Evolutionary conservation across 2,888 invertebrate species (phyloP).

Genomic region (Seladonia tumulorum): DNA sequence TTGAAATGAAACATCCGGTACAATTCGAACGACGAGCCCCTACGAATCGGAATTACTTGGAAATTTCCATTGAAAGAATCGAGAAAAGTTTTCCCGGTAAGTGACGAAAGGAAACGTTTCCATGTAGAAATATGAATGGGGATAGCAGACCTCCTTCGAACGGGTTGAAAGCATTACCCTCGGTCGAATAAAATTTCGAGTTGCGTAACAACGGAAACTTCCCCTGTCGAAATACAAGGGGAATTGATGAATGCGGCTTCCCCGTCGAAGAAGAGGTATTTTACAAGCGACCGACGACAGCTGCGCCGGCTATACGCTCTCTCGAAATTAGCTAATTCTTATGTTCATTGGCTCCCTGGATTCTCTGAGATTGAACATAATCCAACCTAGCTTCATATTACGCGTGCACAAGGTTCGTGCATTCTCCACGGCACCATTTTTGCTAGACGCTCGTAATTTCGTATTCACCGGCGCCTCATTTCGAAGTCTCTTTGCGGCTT

Average conservation of each 20-base stretch:
- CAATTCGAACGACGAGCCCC: not conserved
- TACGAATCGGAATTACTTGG: not conserved
- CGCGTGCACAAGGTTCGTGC: not conserved
- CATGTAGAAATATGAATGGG: not conserved
- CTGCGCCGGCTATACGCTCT: constrained; percentile 30
- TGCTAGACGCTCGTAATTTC: not conserved
- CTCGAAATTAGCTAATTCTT: constrained; percentile 36
- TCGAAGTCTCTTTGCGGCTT: not conserved
- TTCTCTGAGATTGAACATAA: constrained; percentile 24
- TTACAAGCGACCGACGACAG: constrained; percentile 7
- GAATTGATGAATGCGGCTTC: constrained; percentile 27
- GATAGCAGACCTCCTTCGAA: not conserved
- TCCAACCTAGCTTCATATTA: constrained; percentile 11
- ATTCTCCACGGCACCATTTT: not conserved
- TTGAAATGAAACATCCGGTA: not conserved
- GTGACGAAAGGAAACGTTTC: not conserved
- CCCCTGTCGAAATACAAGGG: not conserved
- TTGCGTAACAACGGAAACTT: constrained; percentile 26
- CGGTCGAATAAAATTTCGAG: constrained; percentile 24
- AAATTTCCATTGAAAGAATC: not conserved
- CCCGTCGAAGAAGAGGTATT: constrained; percentile 10
- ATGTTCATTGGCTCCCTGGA: constrained; percentile 33
- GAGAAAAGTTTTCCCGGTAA: not conserved
- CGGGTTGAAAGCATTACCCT: constrained; percentile 11
- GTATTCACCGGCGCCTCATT: not conserved